A percentile compares a stretch with the other conserved stretches of the same genome.
Conservation (phyloP, 2,888 invertebrate genomes). For the Thereva nobilitata region DNA sequence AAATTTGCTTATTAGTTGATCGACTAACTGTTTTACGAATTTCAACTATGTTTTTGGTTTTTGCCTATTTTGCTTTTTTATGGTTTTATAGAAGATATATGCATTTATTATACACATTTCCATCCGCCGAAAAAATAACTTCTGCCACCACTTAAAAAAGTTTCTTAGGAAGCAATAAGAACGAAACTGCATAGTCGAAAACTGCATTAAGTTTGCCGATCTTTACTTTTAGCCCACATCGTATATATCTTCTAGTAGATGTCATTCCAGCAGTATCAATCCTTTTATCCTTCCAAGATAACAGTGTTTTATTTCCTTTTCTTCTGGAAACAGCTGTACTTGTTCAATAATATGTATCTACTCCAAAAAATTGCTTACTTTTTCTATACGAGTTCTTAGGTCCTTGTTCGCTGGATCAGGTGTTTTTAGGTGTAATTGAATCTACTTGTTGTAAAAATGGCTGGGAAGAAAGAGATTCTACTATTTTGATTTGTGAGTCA, state of each 20-base stretch:
- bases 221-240: conserved; percentile 9
- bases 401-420: conserved; percentile 11
- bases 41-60: conserved; percentile 9
- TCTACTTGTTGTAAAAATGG: conserved; percentile 7
- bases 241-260: not conserved
- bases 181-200: not conserved
- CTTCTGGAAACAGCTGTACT: conserved; percentile 4
- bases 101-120: conserved; percentile 17
- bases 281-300: conserved; percentile 16
- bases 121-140: not conserved
- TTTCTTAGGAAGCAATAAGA: conserved; percentile 13
- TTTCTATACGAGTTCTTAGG: conserved; percentile 6
- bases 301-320: conserved; percentile 11
- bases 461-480: conserved; percentile 4
- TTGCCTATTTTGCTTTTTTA: not conserved
- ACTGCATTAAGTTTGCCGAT: conserved; percentile 10
- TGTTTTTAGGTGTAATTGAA: conserved; percentile 19
- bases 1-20: conserved; percentile 12
- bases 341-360: not conserved
- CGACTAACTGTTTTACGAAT: too few relatives aligned
- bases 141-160: too few relatives aligned
- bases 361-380: conserved; percentile 1
- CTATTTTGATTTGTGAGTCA: conserved; percentile 5
- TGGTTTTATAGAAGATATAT: conserved; percentile 12
- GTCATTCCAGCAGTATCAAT: conserved; percentile 13